These are phyloP conservation scores for Pseudonaja textilis DNA, from an alignment of 2,113 vertebrate species.

Conservation along the genomic window DNA sequence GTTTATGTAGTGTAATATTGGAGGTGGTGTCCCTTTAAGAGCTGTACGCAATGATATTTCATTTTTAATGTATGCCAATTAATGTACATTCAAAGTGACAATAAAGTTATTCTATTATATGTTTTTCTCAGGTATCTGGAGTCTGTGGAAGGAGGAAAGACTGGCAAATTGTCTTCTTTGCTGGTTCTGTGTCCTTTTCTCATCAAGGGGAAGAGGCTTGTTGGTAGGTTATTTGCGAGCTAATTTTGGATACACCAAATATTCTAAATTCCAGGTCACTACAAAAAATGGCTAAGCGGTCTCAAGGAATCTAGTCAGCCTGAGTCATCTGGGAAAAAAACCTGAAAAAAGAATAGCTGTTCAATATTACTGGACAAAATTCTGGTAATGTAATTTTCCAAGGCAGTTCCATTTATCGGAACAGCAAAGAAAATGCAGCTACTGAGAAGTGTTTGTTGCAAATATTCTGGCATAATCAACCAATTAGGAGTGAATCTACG, in stretches of 20 bases:
- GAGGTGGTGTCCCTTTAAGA: no score
- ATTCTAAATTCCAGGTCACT: neutral
- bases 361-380: conserved; percentile 22
- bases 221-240: conserved; percentile 41
- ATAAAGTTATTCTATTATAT: neutral
- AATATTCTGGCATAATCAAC: neutral
- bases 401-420: neutral
- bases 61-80: no score
- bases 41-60: no score
- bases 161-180: neutral
- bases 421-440: neutral
- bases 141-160: no score
- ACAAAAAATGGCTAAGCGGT: neutral
- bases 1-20: no score
- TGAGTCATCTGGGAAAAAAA: neutral
- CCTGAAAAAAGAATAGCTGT: neutral
- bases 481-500: neutral
- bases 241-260: neutral
- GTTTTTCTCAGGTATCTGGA: neutral
- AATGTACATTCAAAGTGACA: no score
- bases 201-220: conserved; percentile 1
- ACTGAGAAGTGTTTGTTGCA: neutral
- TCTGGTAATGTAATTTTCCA: neutral
- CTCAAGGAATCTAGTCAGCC: neutral
- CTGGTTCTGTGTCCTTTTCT: neutral